phyloP scores from a whole-genome alignment of 35 echinoderm and acorn worm species.

The Patiria miniata region DNA sequence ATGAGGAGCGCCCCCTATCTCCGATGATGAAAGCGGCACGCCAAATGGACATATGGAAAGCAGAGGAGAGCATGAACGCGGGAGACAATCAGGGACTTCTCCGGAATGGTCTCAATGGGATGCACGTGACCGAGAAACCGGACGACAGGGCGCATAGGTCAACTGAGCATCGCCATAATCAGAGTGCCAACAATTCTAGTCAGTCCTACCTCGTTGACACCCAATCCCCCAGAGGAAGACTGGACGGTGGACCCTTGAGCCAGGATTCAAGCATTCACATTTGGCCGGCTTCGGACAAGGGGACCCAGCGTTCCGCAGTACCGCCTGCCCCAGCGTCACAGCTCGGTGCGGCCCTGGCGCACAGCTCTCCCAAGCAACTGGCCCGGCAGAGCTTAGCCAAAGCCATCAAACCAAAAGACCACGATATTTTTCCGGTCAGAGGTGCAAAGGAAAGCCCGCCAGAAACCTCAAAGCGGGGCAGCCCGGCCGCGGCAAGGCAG shows the following conservation, averaged over 20 bases:
- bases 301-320: not conserved
- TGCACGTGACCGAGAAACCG: not conserved
- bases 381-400: constrained; percentile 26
- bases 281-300: constrained; percentile 5
- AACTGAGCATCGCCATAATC: not conserved
- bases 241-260: not conserved
- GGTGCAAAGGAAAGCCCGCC: not conserved
- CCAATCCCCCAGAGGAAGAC: not conserved
- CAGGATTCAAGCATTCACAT: constrained; percentile 35
- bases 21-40: constrained; percentile 87
- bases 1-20: constrained; percentile 65
- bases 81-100: not conserved
- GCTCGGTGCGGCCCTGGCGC: not conserved
- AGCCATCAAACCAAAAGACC: not conserved
- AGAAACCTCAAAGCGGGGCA: not conserved
- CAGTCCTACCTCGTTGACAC: not conserved
- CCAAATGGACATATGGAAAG: constrained; percentile 62
- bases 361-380: constrained; percentile 7
- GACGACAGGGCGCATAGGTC: not conserved
- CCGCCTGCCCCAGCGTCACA: not conserved
- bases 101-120: not conserved
- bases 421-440: not conserved
- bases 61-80: constrained; percentile 18
- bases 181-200: not conserved
- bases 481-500: not conserved